Evolutionary conservation across 2,888 invertebrate genomes (phyloP).

Genomic region (Pammene fasciana): DNA sequence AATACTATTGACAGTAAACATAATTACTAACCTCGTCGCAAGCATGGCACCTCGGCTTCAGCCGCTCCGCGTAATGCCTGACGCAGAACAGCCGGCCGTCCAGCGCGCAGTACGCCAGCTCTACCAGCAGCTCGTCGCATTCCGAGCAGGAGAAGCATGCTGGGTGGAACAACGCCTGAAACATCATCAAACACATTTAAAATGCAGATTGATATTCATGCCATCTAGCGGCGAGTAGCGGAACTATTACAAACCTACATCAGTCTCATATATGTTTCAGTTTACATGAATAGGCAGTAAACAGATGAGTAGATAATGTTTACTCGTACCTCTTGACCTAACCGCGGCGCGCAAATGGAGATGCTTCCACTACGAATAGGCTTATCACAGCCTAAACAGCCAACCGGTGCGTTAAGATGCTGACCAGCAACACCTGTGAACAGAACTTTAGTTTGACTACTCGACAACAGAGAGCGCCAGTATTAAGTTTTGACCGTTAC

Average conservation of each 20-base stretch:
- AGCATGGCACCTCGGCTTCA: slow-evolving; percentile 97
- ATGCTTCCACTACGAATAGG: slow-evolving; percentile 91
- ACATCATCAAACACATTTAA: slow-evolving; percentile 22
- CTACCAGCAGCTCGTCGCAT: slow-evolving; percentile 96
- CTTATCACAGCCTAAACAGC: slow-evolving; percentile 93
- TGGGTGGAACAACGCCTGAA: slow-evolving; percentile 91
- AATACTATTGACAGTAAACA: too few species aligned
- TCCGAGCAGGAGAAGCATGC: slow-evolving; percentile 95
- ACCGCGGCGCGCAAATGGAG: slow-evolving; percentile 92
- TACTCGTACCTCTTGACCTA: slow-evolving; percentile 84
- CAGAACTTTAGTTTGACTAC: slow-evolving; percentile 46
- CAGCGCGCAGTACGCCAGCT: slow-evolving; percentile 97
- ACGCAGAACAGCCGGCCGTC: slow-evolving; percentile 95
- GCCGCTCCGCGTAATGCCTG: slow-evolving; percentile 97
- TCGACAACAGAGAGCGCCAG: slow-evolving; percentile 56
- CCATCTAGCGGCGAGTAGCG: slow-evolving; percentile 54
- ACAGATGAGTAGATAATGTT: slow-evolving; percentile 42
- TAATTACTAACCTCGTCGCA: slow-evolving; percentile 96
- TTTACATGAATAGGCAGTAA: too few species aligned
- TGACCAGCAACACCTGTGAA: slow-evolving; percentile 85
- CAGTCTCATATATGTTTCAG: too few species aligned
- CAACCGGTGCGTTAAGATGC: slow-evolving; percentile 82
- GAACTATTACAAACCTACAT: slow-evolving; percentile 28
- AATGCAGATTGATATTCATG: slow-evolving; percentile 37
- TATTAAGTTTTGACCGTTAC: not conserved